A percentile compares a stretch with the other conserved stretches of the same genome.
Evolutionary conservation across 2,797 vertebrate genomes (phyloP).

Genomic region (Crocodylus rhombifer): DNA sequence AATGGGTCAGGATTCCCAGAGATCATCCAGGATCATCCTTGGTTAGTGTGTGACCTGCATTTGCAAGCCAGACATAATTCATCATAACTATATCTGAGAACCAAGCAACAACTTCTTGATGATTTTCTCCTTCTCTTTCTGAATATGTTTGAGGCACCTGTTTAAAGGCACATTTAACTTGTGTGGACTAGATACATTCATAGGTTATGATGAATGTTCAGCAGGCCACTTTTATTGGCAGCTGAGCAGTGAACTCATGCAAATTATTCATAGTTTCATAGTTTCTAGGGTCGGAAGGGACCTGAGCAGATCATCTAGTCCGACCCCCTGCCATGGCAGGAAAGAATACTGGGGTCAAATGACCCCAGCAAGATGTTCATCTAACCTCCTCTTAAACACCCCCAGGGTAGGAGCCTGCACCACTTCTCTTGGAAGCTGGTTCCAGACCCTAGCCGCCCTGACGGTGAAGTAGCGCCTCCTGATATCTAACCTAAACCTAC

Average conservation of each 20-base stretch:
- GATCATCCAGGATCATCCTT: not conserved
- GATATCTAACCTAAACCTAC: no score
- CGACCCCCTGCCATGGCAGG: no score
- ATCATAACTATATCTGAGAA: not conserved
- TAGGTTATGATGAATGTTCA: not conserved
- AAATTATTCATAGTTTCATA: not conserved
- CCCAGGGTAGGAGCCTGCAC: no score
- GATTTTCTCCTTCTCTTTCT: not conserved
- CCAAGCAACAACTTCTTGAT: not conserved
- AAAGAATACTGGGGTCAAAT: no score
- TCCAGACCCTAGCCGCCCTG: no score
- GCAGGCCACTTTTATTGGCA: not conserved
- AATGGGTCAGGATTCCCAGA: not conserved
- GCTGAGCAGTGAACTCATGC: not conserved
- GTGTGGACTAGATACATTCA: not conserved
- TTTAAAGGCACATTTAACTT: not conserved
- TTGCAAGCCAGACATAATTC: not conserved
- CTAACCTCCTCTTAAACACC: no score
- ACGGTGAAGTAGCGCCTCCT: no score
- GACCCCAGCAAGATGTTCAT: no score
- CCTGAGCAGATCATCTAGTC: no score
- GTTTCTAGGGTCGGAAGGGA: no score
- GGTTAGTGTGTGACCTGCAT: not conserved
- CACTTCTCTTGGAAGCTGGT: no score
- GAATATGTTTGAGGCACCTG: not conserved